Base-by-base conservation (phyloP, 2,113 vertebrate genomes). In the Pseudopipra pipra region DNA sequence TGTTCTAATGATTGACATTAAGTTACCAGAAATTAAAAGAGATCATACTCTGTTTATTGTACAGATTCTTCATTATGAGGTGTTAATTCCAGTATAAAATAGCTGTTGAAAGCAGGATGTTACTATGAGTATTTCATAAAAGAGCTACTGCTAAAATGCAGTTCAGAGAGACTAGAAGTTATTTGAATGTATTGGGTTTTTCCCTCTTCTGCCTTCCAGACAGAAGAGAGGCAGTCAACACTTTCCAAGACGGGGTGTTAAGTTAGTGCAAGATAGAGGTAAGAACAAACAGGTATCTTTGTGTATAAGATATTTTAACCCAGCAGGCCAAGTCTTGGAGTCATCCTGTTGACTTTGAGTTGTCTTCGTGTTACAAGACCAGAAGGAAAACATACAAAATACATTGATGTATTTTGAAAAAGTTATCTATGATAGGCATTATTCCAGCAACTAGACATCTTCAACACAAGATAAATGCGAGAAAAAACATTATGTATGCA, bases 321-420 rank as follows among this genome's bases (percentile, higher is more conserved):
- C 31, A 65, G 22, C 16, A 61, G 61, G 6, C 18, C n/a, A 52
- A 12, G 20, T 87, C 31, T 72, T 78, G 23, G n/a, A 63, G 66
- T 85, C 33, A 70, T 87, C 21, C 31, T 61, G 3, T 59, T 91
- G 39, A 18, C 61, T 91, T 86, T 85, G 14, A 75, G 27, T 75
- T 71, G 12, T 46, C 79, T 63, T 83, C 85, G 6, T 67, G 13
- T 58, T 74, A 65, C 14, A 68, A 74, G 85, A 81, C 0, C 9
- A n/a, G 30, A 74, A 81, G 9, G 33, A 93, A 87, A 93, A 59
- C 14, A 28, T 85, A 16, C 5, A 43, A 65, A 83, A 71, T 49
- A 31, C 0, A 0, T 20, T 14, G 14, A 49, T 2, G 0, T 31
- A 15, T 54, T 85, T 66, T 44, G 1, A 14, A 76, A 39, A 79